Conservation (phyloP, 2,888 invertebrate genomes). For the Macroteleia sp. region DNA sequence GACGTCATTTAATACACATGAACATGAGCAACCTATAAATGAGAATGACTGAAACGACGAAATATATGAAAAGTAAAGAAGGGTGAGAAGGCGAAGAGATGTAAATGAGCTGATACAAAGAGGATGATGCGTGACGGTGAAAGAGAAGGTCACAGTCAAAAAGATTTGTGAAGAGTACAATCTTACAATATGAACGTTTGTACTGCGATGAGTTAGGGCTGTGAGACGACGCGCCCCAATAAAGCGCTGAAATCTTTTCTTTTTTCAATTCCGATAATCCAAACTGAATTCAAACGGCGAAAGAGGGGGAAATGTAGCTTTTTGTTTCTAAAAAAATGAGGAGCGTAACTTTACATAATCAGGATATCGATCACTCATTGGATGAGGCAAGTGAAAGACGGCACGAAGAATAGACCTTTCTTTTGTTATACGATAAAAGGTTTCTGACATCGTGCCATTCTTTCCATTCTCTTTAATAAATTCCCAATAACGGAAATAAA, state of each 20-base stretch:
- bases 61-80: constrained; percentile 34
- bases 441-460: constrained; percentile 43
- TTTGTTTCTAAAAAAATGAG: constrained; percentile 41
- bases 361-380: constrained; percentile 43
- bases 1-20: too few species aligned
- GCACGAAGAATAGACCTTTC: constrained; percentile 33
- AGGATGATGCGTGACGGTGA: constrained; percentile 33
- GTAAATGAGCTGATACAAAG: constrained; percentile 46
- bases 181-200: constrained; percentile 54
- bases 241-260: constrained; percentile 29
- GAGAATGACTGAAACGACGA: too few species aligned
- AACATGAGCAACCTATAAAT: too few species aligned
- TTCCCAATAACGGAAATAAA: constrained; percentile 82
- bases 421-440: constrained; percentile 49
- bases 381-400: constrained; percentile 52
- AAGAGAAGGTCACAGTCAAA: constrained; percentile 39
- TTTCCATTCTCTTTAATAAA: constrained; percentile 78
- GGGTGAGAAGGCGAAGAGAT: constrained; percentile 44
- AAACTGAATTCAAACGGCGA: constrained; percentile 2
- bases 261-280: constrained; percentile 24
- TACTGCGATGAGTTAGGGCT: constrained; percentile 21
- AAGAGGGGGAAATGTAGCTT: constrained; percentile 17
- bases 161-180: constrained; percentile 33
- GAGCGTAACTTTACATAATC: constrained; percentile 43
- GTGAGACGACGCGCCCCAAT: constrained; percentile 2